Evolutionary conservation across 2,797 vertebrate genomes (phyloP).

Genomic region (Hyperoplus lanceolatus): DNA sequence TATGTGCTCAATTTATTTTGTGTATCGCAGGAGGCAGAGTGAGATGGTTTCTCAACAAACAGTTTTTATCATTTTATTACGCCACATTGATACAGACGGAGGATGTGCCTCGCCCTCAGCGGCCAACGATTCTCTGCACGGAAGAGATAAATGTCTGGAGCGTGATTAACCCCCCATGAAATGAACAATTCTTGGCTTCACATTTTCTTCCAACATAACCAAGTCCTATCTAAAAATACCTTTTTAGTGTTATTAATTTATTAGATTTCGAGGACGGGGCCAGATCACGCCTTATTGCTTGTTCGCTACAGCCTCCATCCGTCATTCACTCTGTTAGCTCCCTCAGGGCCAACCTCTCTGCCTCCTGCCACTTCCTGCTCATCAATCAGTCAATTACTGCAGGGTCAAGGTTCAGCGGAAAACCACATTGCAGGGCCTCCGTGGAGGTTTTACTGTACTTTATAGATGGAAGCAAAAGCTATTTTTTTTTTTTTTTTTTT

Average conservation of each 20-base stretch:
- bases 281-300: conserved; percentile 31
- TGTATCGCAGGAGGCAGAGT: conserved; percentile 53
- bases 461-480: background rate
- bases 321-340: conserved; percentile 54
- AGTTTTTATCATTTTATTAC: conserved; percentile 47
- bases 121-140: conserved; percentile 8
- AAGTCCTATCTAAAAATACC: conserved; percentile 31
- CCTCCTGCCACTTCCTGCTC: conserved; percentile 69
- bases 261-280: conserved; percentile 7
- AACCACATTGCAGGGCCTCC: conserved; percentile 30
- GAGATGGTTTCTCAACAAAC: conserved; percentile 46
- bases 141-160: conserved; percentile 24
- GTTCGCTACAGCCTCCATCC: conserved; percentile 50
- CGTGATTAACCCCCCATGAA: conserved; percentile 29
- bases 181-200: conserved; percentile 3
- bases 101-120: conserved; percentile 25
- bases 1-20: conserved; percentile 73
- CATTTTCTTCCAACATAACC: conserved; percentile 35
- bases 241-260: conserved; percentile 38
- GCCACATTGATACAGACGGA: conserved; percentile 55
- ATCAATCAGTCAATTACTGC: conserved; percentile 78
- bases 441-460: conserved; percentile 34
- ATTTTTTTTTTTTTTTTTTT: conserved; percentile 25
- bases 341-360: conserved; percentile 46
- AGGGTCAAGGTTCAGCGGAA: conserved; percentile 61